Base-by-base conservation (phyloP, 23 tunicate species). In the Botrylloides violaceus region DNA sequence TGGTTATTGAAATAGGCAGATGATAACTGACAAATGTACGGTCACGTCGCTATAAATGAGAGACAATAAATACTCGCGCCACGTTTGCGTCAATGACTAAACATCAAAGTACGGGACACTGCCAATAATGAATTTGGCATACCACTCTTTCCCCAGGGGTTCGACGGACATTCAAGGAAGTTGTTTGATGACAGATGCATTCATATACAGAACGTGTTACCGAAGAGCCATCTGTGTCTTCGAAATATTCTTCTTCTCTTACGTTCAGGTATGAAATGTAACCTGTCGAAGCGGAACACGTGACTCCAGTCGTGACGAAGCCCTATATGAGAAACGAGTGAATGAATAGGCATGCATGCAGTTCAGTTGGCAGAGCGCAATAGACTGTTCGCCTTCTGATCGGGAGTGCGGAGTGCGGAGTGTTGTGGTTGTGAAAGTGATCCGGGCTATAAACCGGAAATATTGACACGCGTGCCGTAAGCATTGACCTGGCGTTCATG, bases 71-170 rank as follows among this genome's bases (percentile, higher is more conserved):
- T n/a, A n/a, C n/a, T n/a, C n/a, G n/a, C n/a, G n/a, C n/a, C n/a
- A n/a, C n/a, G n/a, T n/a, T n/a, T n/a, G n/a, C n/a, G n/a, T n/a
- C n/a, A n/a, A n/a, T n/a, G n/a, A n/a, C n/a, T 60, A 18, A n/a
- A 29, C 1, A 12, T 68, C 74, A 68, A 19, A 68, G 58, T 25
- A 72, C 38, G 34, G 96, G 96, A 64, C 97, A 90, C 60, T 90
- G 78, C 97, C 97, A 90, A 70, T 90, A 90, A 65, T 90, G 81
- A 7, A 90, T 90, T 1, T 75, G 53, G 72, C 97, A 90, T 79
- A 79, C 85, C 24, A 74, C 80, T 28, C 97, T 73, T 9, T 32
- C 39, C 12, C 77, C 84, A 66, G 75, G 6, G 15, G 53, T 7
- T n/a, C 66, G 34, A 0, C 72, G 65, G 64, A 64, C 68, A 0